Percentiles rank a stretch among this genome's conserved stretches.
phyloP scores from a whole-genome alignment of 2,113 vertebrate species.

The Etia nguti region DNA sequence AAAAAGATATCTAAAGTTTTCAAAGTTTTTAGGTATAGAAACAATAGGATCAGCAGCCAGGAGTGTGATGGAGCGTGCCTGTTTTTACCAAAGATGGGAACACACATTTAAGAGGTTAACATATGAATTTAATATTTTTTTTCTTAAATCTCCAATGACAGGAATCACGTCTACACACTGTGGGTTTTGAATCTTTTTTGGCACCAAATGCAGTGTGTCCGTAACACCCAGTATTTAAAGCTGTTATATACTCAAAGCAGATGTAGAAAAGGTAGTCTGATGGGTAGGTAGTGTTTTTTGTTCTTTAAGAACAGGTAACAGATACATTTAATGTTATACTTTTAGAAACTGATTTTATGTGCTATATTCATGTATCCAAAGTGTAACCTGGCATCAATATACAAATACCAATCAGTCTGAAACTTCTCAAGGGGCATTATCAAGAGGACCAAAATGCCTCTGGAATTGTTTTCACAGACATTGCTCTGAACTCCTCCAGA shows the following conservation, averaged over 20 bases:
- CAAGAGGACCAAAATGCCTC: not conserved
- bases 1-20: constrained; percentile 28
- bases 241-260: not conserved
- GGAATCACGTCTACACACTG: fast-evolving
- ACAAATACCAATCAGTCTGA: not conserved
- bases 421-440: not conserved
- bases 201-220: fast-evolving
- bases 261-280: not conserved
- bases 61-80: not conserved
- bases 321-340: not conserved
- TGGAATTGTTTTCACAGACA: not conserved
- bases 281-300: not conserved
- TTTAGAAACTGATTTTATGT: not conserved
- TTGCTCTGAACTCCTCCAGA: not conserved
- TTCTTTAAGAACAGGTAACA: not conserved
- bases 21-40: not conserved
- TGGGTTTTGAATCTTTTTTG: not conserved
- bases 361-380: not conserved
- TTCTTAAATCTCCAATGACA: not conserved
- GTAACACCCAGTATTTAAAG: not conserved
- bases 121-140: not conserved
- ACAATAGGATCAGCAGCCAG: not conserved
- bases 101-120: not conserved
- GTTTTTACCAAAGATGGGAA: not conserved
- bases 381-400: not conserved